These are phyloP conservation scores for Penelope pileata DNA, from an alignment of 2,113 vertebrate genomes.

Conservation along the genomic window DNA sequence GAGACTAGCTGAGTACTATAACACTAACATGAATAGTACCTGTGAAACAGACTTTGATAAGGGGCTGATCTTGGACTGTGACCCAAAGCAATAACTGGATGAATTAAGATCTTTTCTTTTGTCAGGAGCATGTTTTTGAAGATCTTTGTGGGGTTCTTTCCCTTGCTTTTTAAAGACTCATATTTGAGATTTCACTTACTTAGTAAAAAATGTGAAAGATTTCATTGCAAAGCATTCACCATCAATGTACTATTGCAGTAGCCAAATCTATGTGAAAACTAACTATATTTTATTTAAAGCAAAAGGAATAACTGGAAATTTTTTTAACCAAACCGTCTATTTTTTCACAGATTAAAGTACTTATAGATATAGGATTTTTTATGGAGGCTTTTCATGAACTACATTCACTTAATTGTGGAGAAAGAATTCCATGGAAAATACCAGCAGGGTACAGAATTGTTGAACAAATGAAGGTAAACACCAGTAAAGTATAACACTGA, in stretches of 20 bases:
- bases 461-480: slow-evolving; percentile 68
- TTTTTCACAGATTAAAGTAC: slow-evolving; percentile 76
- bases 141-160: not conserved
- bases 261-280: not conserved
- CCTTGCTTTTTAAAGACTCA: not conserved
- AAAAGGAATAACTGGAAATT: not conserved
- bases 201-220: not conserved
- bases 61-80: not conserved
- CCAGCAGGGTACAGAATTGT: slow-evolving; percentile 62
- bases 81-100: not conserved
- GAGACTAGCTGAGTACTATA: not conserved
- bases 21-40: not conserved
- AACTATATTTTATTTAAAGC: not conserved
- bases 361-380: slow-evolving; percentile 79
- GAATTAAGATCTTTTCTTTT: not conserved
- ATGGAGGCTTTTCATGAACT: slow-evolving; percentile 78
- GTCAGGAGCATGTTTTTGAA: not conserved
- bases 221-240: not conserved
- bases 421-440: slow-evolving; percentile 69
- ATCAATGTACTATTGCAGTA: not conserved
- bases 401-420: slow-evolving; percentile 68
- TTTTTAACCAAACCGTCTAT: not conserved
- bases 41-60: not conserved
- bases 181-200: not conserved
- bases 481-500: not conserved